Evolutionary conservation across 2,888 invertebrate species (phyloP), one percentile per base, ranked within the genome.

Genomic region (Asteroscopus sphinx): DNA sequence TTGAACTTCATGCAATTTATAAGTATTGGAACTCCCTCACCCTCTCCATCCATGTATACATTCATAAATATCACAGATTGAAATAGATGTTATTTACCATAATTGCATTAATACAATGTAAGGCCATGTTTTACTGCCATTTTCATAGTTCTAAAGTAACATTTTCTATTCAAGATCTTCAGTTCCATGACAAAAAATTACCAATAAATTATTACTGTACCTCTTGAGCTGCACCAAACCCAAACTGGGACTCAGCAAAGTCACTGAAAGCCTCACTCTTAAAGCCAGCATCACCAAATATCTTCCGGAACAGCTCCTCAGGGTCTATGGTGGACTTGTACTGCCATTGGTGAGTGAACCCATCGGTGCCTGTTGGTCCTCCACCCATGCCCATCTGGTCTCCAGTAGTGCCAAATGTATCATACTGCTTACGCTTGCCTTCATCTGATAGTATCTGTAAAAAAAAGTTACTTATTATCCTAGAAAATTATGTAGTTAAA

Each of bases 271-370:
- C 92, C 26, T 90, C 89, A 69, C 95, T 94, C 49, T 96, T 96
- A 81, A 97, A 97, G 28, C 96, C 96, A 25, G 96, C 96, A 75
- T 97, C 97, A n/a, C 97, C 98, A 88, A 99, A 99, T 80, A 99
- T 99, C 91, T 98, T 98, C 49, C 99, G 95, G 91, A 99, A 99
- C 33, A 99, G 89, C 88, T 99, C 99, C 83, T 99, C 99, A 0
- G 99, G 99, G 89, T 99, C 98, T 73, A 99, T 96, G 7, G 96
- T 96, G 0, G 98, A 97, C 68, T 97, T 97, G 85, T 98, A 99
- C 77, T 97, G 96, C 98, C 98, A 98, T 73, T 95, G 96, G 77
- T 97, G 96, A 37, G 95, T 95, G 80, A 96, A 97, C 5, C 96
- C 96, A 47, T 96, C 95, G 0, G 96, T 83, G 0, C 96, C 96